Conservation (phyloP, 2,888 invertebrate genomes). For the Linnaemya vulpina region DNA sequence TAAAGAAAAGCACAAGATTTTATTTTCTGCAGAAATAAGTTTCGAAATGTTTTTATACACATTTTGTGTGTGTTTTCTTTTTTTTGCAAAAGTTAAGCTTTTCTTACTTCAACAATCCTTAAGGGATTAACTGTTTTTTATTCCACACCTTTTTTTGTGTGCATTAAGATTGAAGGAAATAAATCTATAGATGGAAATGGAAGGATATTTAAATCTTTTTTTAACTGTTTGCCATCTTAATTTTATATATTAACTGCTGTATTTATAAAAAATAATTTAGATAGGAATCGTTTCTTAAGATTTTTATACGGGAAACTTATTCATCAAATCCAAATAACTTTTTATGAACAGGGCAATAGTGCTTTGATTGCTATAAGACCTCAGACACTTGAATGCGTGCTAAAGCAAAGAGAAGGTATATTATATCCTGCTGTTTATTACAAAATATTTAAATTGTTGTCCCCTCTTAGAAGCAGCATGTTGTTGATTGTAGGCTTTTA, state of each 20-base stretch:
- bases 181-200: not conserved
- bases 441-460: too few species aligned
- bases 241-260: not conserved
- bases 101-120: conserved; percentile 43
- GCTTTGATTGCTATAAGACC: too few species aligned
- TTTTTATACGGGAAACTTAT: too few species aligned
- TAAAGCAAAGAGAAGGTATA: too few species aligned
- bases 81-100: conserved; percentile 39
- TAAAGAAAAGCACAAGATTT: not conserved
- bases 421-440: too few species aligned
- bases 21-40: conserved; percentile 60
- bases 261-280: too few species aligned
- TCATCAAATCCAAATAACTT: too few species aligned
- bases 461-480: too few species aligned
- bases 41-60: conserved; percentile 31
- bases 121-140: conserved; percentile 21
- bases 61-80: not conserved
- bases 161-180: not conserved
- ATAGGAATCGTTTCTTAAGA: too few species aligned
- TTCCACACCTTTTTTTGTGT: conserved; percentile 23
- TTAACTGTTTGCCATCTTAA: not conserved
- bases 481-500: too few species aligned
- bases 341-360: too few species aligned
- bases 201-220: not conserved
- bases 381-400: too few species aligned